phyloP scores from a whole-genome alignment of 64 coral and sea anemone genomes.

The Montipora capricornis region DNA sequence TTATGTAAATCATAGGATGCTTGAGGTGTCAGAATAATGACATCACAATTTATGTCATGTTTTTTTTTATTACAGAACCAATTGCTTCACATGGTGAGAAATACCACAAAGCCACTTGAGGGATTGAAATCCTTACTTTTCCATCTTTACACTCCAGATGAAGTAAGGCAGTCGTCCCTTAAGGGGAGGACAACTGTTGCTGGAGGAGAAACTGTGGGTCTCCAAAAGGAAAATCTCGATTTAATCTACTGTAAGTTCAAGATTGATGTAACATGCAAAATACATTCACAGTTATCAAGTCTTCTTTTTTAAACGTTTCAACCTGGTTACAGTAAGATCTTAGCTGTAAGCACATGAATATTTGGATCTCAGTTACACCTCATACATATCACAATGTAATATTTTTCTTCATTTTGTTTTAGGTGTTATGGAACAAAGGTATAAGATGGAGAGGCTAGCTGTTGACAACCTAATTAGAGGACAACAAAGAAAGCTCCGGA shows the following conservation, averaged over 20 bases:
- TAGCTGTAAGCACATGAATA: no score
- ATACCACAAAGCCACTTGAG: constrained; percentile 45
- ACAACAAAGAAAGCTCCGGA: background rate
- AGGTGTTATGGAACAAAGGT: background rate
- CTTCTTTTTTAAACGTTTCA: no score
- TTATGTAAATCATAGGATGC: no score
- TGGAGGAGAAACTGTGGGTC: constrained; percentile 22
- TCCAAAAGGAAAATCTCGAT: constrained; percentile 26
- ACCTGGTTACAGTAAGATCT: no score
- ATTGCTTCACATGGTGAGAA: constrained; percentile 1
- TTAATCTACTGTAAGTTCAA: constrained; percentile 32
- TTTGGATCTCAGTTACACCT: no score
- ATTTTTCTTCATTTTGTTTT: background rate
- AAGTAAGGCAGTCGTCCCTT: constrained; percentile 40
- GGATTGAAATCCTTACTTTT: constrained; percentile 49
- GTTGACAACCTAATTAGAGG: constrained; percentile 18
- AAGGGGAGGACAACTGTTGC: constrained; percentile 6
- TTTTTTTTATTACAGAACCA: constrained; percentile 14
- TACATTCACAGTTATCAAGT: no score
- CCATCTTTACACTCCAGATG: constrained; percentile 21
- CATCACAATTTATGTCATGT: background rate
- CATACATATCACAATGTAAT: background rate
- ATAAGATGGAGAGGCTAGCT: constrained; percentile 10
- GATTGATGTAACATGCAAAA: background rate
- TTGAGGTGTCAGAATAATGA: no score